Base-by-base conservation (phyloP, 1,140 invertebrate species). In the Globodera rostochiensis region DNA sequence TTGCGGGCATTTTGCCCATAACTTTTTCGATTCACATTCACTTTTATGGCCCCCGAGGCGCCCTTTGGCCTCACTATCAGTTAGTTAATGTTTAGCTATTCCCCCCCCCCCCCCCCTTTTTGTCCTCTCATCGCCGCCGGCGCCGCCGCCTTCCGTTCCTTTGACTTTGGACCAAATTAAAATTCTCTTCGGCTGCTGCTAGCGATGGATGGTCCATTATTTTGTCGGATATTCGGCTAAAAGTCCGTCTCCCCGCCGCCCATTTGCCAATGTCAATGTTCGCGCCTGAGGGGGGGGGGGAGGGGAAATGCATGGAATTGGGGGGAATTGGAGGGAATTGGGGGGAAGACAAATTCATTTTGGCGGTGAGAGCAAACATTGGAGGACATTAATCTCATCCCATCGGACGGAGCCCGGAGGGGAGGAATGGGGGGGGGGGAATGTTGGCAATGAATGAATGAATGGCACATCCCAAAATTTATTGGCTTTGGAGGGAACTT, bases 371-470 rank as follows among this genome's bases (percentile, higher is more conserved):
- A 19, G 57, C 57, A 60, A 60, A 60, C 57, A 60, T 60, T 60
- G 57, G 57, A 19, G 57, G 47, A 49, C 71, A 73, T 73, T 73
- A 73, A 73, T 73, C 71, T 73, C 15, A 57, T 49, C 71, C 47
- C 71, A 57, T 73, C 11, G 47, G 47, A 49, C 71, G 9, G 47
- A 15, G 5, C 50, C 11, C 5, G 5, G 11, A 11, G 71, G 19
- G 11, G 11, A n/a, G 57, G 57, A 60, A 60, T 15, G 6, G 50
- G 50, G 50, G 57, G 19, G 57, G 19, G 19, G 15, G 11, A 60
- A 60, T 60, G 57, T 60, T 60, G 9, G 57, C 15, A 60, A 15
- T 36, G 25, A 36, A 36, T 36, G 25, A 36, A 36, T 36, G 25
- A 36, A 36, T 60, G 57, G 57, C 57, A 60, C 57, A 60, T 60